phyloP scores from a whole-genome alignment of 1,140 invertebrate genomes.

The Zaprionus taronus region DNA sequence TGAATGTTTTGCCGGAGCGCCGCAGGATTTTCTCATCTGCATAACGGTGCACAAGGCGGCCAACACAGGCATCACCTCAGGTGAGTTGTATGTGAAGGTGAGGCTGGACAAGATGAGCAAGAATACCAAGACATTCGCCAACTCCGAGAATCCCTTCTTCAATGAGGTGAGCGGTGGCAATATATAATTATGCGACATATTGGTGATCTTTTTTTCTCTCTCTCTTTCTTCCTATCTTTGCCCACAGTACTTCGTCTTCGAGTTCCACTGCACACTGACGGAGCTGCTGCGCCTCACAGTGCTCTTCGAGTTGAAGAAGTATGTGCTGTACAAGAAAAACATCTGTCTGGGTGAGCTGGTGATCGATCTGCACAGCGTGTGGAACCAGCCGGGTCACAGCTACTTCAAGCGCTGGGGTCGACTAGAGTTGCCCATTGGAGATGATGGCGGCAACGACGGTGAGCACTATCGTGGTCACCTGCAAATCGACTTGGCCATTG shows the following conservation, averaged over 20 bases:
- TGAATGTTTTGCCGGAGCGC: constrained; percentile 64
- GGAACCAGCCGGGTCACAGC: constrained; percentile 89
- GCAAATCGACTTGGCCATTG: constrained; percentile 90
- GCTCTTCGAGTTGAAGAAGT: constrained; percentile 85
- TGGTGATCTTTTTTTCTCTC: no score
- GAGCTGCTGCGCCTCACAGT: constrained; percentile 84
- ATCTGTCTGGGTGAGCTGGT: constrained; percentile 88
- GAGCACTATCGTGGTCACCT: constrained; percentile 85
- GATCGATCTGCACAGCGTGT: constrained; percentile 90
- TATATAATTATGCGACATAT: no score
- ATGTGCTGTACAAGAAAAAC: constrained; percentile 79
- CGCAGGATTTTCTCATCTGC: constrained; percentile 79
- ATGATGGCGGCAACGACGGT: constrained; percentile 71
- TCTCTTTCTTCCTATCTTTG: no score
- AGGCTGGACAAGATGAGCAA: constrained; percentile 86
- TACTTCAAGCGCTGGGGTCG: constrained; percentile 93
- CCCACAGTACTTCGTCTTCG: constrained; percentile 89
- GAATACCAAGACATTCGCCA: constrained; percentile 85
- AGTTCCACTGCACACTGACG: constrained; percentile 86
- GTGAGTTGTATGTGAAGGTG: constrained; percentile 86
- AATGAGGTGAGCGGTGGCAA: constrained; percentile 88
- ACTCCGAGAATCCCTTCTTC: constrained; percentile 86
- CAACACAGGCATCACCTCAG: constrained; percentile 76
- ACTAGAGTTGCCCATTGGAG: constrained; percentile 87
- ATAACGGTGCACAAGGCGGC: constrained; percentile 78